phyloP scores from a whole-genome alignment of 2,888 invertebrate genomes.

The Axea sp. region DNA sequence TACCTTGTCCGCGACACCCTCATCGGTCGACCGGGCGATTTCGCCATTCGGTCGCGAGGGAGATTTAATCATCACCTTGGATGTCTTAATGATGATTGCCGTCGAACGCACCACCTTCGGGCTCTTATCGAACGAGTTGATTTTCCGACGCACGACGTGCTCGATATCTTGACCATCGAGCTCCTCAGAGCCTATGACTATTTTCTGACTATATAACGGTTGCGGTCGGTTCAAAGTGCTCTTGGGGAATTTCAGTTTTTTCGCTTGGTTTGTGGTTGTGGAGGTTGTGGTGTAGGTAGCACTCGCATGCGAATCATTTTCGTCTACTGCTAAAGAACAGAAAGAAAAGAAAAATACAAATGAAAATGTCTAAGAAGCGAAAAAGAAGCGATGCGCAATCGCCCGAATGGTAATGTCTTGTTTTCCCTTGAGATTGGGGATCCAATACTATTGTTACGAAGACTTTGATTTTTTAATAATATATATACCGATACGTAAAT shows the following conservation, averaged over 20 bases:
- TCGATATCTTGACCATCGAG: slow-evolving; percentile 74
- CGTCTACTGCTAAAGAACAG: slow-evolving; percentile 79
- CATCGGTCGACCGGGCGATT: slow-evolving; percentile 6
- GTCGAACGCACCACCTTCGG: slow-evolving; percentile 76
- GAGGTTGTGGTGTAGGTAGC: slow-evolving; percentile 73
- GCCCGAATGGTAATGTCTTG: slow-evolving; percentile 1
- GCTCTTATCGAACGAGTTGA: slow-evolving; percentile 75
- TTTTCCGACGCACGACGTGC: slow-evolving; percentile 75
- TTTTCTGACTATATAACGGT: slow-evolving; percentile 77
- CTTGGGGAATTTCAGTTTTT: slow-evolving; percentile 76
- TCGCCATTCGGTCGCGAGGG: slow-evolving; percentile 57
- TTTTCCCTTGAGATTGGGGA: neutral
- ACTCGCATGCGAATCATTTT: slow-evolving; percentile 78
- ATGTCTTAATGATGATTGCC: slow-evolving; percentile 77
- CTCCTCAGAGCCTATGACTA: slow-evolving; percentile 78
- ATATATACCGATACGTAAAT: too few relatives aligned
- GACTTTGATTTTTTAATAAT: too few relatives aligned
- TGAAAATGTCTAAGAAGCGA: slow-evolving; percentile 65
- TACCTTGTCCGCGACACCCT: slow-evolving; percentile 45
- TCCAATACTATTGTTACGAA: too few relatives aligned
- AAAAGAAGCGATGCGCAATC: slow-evolving; percentile 55
- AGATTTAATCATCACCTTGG: slow-evolving; percentile 68
- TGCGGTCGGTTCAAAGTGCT: slow-evolving; percentile 74
- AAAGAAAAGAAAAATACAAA: slow-evolving; percentile 74
- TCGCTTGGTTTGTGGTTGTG: slow-evolving; percentile 72